phyloP scores from a whole-genome alignment of 2,113 vertebrate species.

The Progne subis region DNA sequence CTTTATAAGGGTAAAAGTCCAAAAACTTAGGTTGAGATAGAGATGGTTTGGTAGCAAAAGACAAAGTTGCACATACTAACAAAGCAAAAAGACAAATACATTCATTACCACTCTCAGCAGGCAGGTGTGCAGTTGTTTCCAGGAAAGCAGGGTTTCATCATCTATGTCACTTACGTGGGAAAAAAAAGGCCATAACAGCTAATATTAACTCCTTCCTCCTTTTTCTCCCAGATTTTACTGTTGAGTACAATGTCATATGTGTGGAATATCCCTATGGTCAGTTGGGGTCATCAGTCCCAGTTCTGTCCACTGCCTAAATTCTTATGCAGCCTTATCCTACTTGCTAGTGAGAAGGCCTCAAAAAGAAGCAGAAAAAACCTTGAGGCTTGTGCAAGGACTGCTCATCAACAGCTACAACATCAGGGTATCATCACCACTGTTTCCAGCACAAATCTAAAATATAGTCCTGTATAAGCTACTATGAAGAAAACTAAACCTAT shows the following conservation, averaged over 20 bases:
- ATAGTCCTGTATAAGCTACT: neutral
- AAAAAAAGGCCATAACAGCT: neutral
- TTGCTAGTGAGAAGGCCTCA: rapidly evolving
- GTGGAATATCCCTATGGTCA: neutral
- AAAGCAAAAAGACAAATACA: neutral
- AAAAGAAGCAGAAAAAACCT: neutral
- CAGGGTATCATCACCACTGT: neutral
- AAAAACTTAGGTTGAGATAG: rapidly evolving
- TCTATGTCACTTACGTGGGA: neutral
- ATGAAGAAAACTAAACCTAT: neutral
- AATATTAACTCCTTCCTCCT: neutral
- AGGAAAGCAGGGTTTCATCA: neutral
- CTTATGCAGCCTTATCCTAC: neutral
- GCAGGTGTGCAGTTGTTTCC: neutral
- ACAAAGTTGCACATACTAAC: neutral
- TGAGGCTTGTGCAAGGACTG: rapidly evolving
- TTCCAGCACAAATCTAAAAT: neutral
- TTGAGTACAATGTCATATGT: rapidly evolving
- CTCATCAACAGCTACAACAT: neutral
- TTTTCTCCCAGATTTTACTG: neutral
- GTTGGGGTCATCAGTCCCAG: neutral
- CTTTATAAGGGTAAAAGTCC: neutral
- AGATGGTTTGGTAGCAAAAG: neutral
- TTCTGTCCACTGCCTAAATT: neutral
- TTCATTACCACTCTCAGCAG: neutral